Conservation (phyloP, 2,888 invertebrate genomes). For the Thyatira batis region DNA sequence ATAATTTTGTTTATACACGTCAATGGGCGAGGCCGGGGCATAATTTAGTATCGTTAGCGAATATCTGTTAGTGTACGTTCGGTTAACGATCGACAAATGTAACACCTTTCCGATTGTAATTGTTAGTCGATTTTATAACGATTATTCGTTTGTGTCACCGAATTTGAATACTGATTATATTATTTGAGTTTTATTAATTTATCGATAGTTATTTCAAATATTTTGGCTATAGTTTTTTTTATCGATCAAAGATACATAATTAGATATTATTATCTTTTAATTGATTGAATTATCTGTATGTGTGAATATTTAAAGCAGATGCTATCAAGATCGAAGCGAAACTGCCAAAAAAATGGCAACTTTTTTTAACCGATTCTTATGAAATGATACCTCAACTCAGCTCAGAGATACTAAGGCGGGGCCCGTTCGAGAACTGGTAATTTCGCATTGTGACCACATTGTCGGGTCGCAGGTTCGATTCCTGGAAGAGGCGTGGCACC, state of each 20-base stretch:
- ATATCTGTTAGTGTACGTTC: conserved; percentile 46
- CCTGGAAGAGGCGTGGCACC: conserved; percentile 43
- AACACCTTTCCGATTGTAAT: conserved; percentile 50
- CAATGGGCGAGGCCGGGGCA: conserved; percentile 31
- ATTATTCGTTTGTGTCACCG: conserved; percentile 1
- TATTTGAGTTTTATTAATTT: too few species aligned
- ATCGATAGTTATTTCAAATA: too few species aligned
- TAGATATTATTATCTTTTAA: background rate
- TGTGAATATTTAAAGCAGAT: background rate
- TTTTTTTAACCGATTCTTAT: conserved; percentile 8
- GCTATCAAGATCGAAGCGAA: background rate
- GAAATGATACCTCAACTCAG: conserved; percentile 2
- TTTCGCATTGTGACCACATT: conserved; percentile 5
- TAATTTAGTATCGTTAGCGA: conserved; percentile 68
- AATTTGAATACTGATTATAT: background rate
- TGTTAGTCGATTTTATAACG: conserved; percentile 45
- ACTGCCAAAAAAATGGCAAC: background rate
- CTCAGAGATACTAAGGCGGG: conserved; percentile 2
- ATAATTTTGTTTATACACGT: conserved; percentile 66
- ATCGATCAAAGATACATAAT: too few species aligned
- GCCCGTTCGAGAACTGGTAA: background rate
- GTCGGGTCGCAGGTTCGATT: conserved; percentile 32
- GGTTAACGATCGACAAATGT: conserved; percentile 32
- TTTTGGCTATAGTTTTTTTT: too few species aligned
- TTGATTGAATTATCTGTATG: background rate